Conservation (phyloP, 1,140 invertebrate genomes). For the Mamestra configurata region DNA sequence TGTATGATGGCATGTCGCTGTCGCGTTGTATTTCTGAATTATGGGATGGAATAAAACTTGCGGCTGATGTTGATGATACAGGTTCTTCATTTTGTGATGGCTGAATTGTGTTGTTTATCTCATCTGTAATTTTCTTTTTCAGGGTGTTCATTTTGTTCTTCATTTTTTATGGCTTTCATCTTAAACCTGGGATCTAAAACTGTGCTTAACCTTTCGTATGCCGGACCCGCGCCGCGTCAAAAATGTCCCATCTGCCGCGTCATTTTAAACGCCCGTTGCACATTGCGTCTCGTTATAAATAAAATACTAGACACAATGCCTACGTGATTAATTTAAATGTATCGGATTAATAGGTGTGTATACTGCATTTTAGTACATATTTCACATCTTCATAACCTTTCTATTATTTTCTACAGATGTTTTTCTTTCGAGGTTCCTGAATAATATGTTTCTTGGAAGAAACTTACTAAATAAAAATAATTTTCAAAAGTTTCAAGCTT, state of each 20-base stretch:
- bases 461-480: no score
- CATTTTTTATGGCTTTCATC: not conserved
- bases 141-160: not conserved
- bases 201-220: conserved; percentile 6
- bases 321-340: no score
- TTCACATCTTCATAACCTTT: no score
- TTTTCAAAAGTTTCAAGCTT: no score
- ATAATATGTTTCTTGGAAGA: no score
- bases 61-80: not conserved
- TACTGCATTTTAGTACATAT: no score
- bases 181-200: conserved; percentile 20
- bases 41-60: not conserved
- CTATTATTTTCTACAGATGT: no score
- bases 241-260: not conserved
- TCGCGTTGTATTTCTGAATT: not conserved
- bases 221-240: not conserved
- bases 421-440: no score
- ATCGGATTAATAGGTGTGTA: no score
- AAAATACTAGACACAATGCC: no score
- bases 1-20: no score
- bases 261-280: conserved; percentile 13
- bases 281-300: not conserved
- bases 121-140: conserved; percentile 8
- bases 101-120: not conserved
- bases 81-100: not conserved